Evolutionary conservation across 1,140 invertebrate species (phyloP).

Genomic region (Phortica variegata): DNA sequence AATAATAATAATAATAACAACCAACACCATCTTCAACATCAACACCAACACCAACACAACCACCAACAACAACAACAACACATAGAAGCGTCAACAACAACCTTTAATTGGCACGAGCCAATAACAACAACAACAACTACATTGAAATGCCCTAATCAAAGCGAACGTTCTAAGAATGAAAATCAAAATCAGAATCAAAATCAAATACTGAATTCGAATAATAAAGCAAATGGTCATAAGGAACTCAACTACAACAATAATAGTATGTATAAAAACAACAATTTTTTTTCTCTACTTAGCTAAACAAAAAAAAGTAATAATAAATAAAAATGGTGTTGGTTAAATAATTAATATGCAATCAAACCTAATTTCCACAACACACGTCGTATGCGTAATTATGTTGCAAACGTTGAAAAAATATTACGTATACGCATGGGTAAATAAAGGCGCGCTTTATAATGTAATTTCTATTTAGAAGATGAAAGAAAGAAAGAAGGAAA

Average conservation of each 20-base stretch:
- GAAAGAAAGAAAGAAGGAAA: background rate
- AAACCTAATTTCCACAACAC: constrained; percentile 17
- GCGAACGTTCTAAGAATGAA: no score
- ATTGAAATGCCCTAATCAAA: no score
- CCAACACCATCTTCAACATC: constrained; percentile 21
- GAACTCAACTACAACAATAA: no score
- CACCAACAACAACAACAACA: background rate
- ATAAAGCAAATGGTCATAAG: no score
- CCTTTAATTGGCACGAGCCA: no score
- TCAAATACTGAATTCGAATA: no score
- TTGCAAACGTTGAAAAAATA: constrained; percentile 1
- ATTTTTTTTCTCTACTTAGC: constrained; percentile 25
- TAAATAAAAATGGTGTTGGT: constrained; percentile 22
- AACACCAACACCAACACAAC: constrained; percentile 18
- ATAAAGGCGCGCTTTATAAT: constrained; percentile 21
- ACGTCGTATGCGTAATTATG: constrained; percentile 37
- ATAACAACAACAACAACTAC: no score
- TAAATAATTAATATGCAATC: constrained; percentile 22
- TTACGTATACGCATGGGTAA: constrained; percentile 16
- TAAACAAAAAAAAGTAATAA: no score
- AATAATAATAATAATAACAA: constrained; percentile 13
- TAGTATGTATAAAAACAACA: background rate
- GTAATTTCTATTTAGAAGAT: background rate
- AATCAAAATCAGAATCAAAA: no score
- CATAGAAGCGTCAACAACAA: no score